Percentiles rank a stretch among this genome's conserved stretches.
Conservation (phyloP, 2,113 vertebrate species). For the Junco hyemalis region DNA sequence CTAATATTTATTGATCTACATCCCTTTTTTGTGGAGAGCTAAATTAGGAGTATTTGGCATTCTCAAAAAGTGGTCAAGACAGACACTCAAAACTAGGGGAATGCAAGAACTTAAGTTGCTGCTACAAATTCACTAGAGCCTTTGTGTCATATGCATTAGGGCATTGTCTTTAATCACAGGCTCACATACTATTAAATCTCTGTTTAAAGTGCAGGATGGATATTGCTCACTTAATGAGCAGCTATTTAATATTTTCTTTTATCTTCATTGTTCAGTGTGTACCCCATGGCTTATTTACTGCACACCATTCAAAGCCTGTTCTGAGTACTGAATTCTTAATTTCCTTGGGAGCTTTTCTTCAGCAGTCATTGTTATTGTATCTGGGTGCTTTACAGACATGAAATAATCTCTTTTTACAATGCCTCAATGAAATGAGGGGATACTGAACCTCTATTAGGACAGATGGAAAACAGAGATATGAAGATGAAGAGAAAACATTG, state of each 20-base stretch:
- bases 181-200: neutral
- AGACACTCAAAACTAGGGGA: neutral
- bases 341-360: constrained; percentile 45
- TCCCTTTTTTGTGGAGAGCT: neutral
- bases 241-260: constrained; percentile 52
- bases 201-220: constrained; percentile 6
- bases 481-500: neutral
- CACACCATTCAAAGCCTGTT: constrained; percentile 33
- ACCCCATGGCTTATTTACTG: constrained; percentile 51
- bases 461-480: neutral
- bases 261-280: constrained; percentile 52
- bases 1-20: constrained; percentile 14
- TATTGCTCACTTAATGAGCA: constrained; percentile 21
- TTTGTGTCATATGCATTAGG: neutral
- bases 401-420: neutral
- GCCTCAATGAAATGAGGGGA: neutral
- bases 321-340: constrained; percentile 36
- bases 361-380: constrained; percentile 22
- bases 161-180: neutral
- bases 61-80: neutral
- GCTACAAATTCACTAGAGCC: neutral
- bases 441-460: neutral
- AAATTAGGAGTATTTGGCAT: constrained; percentile 1
- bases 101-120: neutral
- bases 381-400: neutral